Evolutionary conservation across 1,140 invertebrate genomes (phyloP).

Genomic region (Drosophila takahashii): DNA sequence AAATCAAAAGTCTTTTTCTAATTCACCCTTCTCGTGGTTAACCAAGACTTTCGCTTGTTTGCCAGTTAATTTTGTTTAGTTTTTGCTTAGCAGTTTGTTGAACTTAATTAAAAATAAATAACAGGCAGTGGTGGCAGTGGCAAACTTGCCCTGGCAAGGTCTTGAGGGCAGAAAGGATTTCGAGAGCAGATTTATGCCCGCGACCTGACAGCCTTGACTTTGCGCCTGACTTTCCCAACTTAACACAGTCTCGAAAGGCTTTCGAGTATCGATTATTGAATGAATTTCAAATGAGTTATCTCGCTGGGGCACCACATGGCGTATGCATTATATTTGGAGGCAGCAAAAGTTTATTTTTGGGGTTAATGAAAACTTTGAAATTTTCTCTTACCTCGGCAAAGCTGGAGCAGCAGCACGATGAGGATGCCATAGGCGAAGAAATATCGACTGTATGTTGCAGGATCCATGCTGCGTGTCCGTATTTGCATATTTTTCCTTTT

Average conservation of each 20-base stretch:
- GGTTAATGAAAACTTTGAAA: constrained; percentile 23
- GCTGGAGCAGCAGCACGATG: constrained; percentile 17
- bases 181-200: neutral
- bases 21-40: constrained; percentile 20
- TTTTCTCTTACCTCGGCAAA: constrained; percentile 34
- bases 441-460: constrained; percentile 8
- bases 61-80: constrained; percentile 77
- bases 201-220: constrained; percentile 36
- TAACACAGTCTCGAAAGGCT: constrained; percentile 1
- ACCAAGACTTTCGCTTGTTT: constrained; percentile 37
- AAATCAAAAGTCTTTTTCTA: constrained; percentile 7
- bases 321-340: constrained; percentile 22
- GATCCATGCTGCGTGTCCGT: constrained; percentile 20
- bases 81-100: constrained; percentile 74
- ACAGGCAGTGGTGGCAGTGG: constrained; percentile 38
- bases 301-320: constrained; percentile 13
- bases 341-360: constrained; percentile 8
- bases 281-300: constrained; percentile 43
- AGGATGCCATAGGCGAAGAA: constrained; percentile 10
- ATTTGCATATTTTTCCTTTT: constrained; percentile 17
- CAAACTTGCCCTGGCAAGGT: constrained; percentile 37
- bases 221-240: constrained; percentile 36
- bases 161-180: constrained; percentile 16
- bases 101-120: constrained; percentile 82
- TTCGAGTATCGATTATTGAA: constrained; percentile 38